These are phyloP conservation scores for Cromileptes altivelis DNA, from an alignment of 2,113 vertebrate genomes.

Conservation along the genomic window DNA sequence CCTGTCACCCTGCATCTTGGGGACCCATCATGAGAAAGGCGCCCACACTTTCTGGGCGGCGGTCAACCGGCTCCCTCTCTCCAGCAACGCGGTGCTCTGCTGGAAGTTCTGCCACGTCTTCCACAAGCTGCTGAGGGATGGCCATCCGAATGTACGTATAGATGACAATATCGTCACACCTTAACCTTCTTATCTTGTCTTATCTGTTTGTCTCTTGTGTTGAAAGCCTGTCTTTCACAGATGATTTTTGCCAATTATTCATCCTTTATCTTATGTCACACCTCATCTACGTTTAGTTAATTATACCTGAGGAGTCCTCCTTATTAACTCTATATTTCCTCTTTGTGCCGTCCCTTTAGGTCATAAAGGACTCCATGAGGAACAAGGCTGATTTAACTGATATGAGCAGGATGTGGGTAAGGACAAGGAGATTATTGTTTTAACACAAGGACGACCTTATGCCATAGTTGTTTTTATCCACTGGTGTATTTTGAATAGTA, in stretches of 20 bases:
- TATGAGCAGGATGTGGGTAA: constrained; percentile 99
- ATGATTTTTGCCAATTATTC: neutral
- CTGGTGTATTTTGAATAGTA: neutral
- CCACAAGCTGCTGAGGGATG: constrained; percentile 97
- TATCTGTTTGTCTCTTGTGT: neutral
- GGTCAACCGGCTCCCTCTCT: constrained; percentile 94
- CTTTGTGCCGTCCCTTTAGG: constrained; percentile 79
- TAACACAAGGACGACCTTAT: neutral
- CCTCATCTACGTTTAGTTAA: neutral
- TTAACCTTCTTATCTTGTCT: neutral
- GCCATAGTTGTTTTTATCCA: neutral
- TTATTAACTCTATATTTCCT: neutral
- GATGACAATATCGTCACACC: too few relatives aligned
- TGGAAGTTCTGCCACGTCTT: constrained; percentile 99
- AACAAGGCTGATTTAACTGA: constrained; percentile 95
- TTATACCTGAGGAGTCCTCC: neutral
- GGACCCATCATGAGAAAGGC: constrained; percentile 97
- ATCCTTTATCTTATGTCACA: neutral
- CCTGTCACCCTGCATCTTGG: constrained; percentile 93
- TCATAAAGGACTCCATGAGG: constrained; percentile 96
- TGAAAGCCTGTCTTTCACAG: neutral
- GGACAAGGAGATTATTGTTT: constrained; percentile 46
- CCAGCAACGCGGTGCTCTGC: constrained; percentile 96
- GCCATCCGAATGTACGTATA: constrained; percentile 93
- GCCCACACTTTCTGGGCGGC: constrained; percentile 97